Evolutionary conservation across 2,888 invertebrate genomes (phyloP).

Genomic region (Macrosiphum euphorbiae): DNA sequence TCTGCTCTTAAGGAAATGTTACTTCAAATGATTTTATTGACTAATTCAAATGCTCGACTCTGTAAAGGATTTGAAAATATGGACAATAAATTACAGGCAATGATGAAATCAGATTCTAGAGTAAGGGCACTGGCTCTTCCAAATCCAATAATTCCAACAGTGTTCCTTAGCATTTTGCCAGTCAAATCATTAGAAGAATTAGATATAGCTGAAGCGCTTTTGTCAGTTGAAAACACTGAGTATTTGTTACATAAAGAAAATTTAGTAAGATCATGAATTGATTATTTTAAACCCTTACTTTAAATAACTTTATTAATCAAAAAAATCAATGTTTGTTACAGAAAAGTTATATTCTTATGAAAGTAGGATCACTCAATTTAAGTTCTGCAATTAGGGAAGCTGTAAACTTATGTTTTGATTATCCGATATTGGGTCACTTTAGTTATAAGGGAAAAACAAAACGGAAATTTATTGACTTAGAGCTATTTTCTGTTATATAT

Average conservation of each 20-base stretch:
- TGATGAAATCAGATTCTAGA: not conserved
- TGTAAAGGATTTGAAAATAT: conserved; percentile 14
- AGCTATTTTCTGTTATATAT: not conserved
- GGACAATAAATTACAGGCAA: conserved; percentile 18
- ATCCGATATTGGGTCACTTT: not conserved
- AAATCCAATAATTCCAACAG: conserved; percentile 7
- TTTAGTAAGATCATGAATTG: too few species aligned
- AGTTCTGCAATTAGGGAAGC: too few species aligned
- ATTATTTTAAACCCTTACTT: too few species aligned
- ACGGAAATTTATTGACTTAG: not conserved
- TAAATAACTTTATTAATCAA: too few species aligned
- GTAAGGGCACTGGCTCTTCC: conserved; percentile 24
- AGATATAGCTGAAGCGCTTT: not conserved
- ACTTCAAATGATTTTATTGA: not conserved
- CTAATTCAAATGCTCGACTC: conserved; percentile 11
- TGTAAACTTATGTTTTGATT: too few species aligned
- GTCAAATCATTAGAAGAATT: not conserved
- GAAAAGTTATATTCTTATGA: too few species aligned
- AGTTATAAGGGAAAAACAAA: conserved; percentile 18
- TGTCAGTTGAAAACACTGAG: not conserved
- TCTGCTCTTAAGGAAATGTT: not conserved
- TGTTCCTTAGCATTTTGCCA: not conserved
- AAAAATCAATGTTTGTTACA: too few species aligned
- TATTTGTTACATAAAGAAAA: not conserved
- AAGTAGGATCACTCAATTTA: not conserved